phyloP scores from a whole-genome alignment of 2,888 invertebrate genomes.

The Nomada ferruginata region DNA sequence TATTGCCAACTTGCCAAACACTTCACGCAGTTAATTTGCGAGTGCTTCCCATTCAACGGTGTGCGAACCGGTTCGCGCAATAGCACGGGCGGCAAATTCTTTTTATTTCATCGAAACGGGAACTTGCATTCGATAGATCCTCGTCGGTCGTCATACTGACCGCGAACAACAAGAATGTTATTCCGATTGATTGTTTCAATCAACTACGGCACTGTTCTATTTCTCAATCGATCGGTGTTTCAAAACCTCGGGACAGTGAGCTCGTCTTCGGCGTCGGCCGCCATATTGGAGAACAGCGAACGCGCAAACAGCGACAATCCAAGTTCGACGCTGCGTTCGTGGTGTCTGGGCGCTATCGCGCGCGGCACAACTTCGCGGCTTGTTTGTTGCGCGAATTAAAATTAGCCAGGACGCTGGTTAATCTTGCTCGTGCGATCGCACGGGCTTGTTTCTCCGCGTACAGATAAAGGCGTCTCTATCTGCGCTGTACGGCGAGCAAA shows the following conservation, averaged over 20 bases:
- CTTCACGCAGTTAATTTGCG: conserved; percentile 8
- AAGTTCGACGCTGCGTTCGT: conserved; percentile 14
- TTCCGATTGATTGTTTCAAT: not conserved
- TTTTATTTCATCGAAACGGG: not conserved
- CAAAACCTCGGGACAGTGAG: not conserved
- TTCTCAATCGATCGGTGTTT: not conserved
- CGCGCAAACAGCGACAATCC: conserved; percentile 25
- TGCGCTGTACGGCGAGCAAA: conserved; percentile 31
- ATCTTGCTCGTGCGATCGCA: conserved; percentile 59
- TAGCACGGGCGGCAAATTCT: not conserved
- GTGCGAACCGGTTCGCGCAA: conserved; percentile 14
- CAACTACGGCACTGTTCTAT: not conserved
- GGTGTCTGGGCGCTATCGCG: conserved; percentile 57
- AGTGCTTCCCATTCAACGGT: not conserved
- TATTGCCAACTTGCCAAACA: conserved; percentile 1
- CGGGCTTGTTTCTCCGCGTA: conserved; percentile 27
- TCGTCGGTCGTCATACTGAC: not conserved
- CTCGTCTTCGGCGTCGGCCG: conserved; percentile 49
- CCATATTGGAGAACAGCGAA: conserved; percentile 52
- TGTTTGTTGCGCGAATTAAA: conserved; percentile 71
- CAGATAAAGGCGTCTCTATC: conserved; percentile 59
- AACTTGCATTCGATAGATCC: conserved; percentile 10
- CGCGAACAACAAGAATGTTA: not conserved
- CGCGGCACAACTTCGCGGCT: conserved; percentile 46
- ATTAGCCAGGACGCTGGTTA: conserved; percentile 67